Conservation (phyloP, 2,888 invertebrate genomes). For the Drosophila neonasuta region DNA sequence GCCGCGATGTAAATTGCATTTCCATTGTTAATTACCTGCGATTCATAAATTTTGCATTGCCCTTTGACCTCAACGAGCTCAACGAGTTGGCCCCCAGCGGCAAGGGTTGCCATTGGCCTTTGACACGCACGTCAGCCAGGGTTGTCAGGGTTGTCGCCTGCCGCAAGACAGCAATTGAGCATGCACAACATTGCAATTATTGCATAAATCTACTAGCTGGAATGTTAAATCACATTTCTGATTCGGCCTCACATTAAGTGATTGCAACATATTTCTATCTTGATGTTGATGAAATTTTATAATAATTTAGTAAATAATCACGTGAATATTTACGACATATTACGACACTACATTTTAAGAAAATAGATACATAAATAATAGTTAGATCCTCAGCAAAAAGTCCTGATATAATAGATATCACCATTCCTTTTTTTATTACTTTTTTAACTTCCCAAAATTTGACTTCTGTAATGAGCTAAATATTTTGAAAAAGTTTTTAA, state of each 20-base stretch:
- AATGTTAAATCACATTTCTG: not conserved
- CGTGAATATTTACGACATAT: too few relatives aligned
- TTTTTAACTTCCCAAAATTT: too few relatives aligned
- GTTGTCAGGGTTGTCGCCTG: not conserved
- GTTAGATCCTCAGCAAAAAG: too few relatives aligned
- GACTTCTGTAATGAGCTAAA: too few relatives aligned
- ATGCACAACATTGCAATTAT: not conserved
- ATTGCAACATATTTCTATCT: not conserved
- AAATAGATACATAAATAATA: too few relatives aligned
- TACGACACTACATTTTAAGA: too few relatives aligned
- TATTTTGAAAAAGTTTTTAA: too few relatives aligned
- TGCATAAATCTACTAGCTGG: not conserved
- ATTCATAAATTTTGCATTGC: slow-evolving; percentile 67
- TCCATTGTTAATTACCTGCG: slow-evolving; percentile 78
- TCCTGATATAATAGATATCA: too few relatives aligned
- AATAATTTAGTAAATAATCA: too few relatives aligned
- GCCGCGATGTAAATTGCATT: slow-evolving; percentile 73
- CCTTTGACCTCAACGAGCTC: slow-evolving; percentile 44
- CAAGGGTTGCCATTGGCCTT: slow-evolving; percentile 14
- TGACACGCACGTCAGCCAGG: slow-evolving; percentile 15
- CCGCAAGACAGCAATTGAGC: not conserved
- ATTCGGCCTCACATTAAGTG: not conserved
- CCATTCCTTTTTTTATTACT: too few relatives aligned
- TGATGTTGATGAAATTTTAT: not conserved
- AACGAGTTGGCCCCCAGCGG: not conserved